phyloP scores from a whole-genome alignment of 1,140 invertebrate genomes.

The Cyclina sinensis region DNA sequence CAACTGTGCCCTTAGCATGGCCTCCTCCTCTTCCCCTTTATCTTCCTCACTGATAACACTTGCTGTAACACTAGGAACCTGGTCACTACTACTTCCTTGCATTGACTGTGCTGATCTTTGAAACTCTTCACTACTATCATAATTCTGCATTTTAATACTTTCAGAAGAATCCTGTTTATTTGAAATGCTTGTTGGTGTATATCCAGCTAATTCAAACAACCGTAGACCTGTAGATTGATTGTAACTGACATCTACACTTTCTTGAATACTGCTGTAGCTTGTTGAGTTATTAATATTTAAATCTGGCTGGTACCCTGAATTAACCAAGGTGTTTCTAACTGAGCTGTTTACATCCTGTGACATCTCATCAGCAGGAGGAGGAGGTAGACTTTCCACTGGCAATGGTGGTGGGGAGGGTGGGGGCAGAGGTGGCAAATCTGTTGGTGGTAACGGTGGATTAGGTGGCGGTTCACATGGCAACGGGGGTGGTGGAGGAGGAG shows the following conservation, averaged over 20 bases:
- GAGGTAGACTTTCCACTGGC: neutral
- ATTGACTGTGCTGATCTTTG: neutral
- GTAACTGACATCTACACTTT: neutral
- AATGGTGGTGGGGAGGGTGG: conserved; percentile 35
- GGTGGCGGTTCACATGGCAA: conserved; percentile 40
- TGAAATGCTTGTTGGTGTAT: neutral
- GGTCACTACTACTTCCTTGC: neutral
- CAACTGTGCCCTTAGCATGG: conserved; percentile 48
- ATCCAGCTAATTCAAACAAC: neutral
- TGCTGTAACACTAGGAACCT: too few relatives aligned
- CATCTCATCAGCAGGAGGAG: neutral
- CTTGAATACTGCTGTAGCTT: neutral
- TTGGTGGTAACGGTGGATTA: conserved; percentile 33
- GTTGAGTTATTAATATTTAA: neutral
- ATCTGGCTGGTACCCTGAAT: neutral
- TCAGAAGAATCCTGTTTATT: neutral
- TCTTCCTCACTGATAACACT: neutral
- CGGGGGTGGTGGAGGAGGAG: conserved; percentile 46
- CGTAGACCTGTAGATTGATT: neutral
- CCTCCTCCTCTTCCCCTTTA: conserved; percentile 53
- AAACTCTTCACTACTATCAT: neutral
- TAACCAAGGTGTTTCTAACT: neutral
- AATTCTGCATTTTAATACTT: neutral
- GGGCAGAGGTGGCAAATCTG: conserved; percentile 34
- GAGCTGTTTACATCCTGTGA: neutral